A percentile compares a stretch with the other conserved stretches of the same genome.
These are phyloP conservation scores for Mythimna lalbum DNA, from an alignment of 2,888 invertebrate species.

Conservation along the genomic window DNA sequence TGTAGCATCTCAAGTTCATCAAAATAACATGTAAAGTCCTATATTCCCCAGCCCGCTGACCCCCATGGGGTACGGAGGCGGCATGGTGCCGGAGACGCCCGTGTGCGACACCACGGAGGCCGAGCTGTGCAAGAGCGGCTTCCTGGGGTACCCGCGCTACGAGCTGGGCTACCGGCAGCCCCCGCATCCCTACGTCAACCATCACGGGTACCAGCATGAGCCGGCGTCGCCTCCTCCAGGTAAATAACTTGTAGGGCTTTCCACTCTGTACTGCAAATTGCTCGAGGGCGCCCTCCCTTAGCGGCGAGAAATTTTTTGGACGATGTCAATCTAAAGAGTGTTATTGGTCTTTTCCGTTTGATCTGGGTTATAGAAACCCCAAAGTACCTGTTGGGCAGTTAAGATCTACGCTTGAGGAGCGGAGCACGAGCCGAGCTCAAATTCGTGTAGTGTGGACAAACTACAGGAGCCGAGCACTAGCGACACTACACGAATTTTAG, in stretches of 20 bases:
- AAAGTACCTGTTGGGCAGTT: too few species aligned
- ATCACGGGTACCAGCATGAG: slow-evolving; percentile 85
- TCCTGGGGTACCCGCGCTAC: slow-evolving; percentile 87
- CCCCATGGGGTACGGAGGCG: slow-evolving; percentile 86
- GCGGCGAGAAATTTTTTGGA: too few species aligned
- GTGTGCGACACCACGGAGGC: slow-evolving; percentile 81
- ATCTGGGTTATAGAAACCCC: too few species aligned
- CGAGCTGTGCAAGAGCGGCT: slow-evolving; percentile 85
- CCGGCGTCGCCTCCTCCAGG: slow-evolving; percentile 84
- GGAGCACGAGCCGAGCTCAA: too few species aligned
- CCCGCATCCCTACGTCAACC: slow-evolving; percentile 83
- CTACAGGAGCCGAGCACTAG: too few species aligned
- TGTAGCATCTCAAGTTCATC: slow-evolving; percentile 1
- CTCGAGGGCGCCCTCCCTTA: too few species aligned
- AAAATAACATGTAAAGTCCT: slow-evolving; percentile 39
- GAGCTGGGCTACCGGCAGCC: slow-evolving; percentile 85
- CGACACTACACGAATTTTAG: too few species aligned
- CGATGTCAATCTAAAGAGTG: too few species aligned
- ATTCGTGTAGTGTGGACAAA: too few species aligned
- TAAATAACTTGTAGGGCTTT: slow-evolving; percentile 50
- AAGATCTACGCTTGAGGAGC: too few species aligned
- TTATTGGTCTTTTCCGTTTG: too few species aligned
- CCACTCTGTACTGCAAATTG: too few species aligned
- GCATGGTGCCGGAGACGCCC: slow-evolving; percentile 80
- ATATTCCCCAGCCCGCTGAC: slow-evolving; percentile 80